Conservation (phyloP, 2,888 invertebrate species). For the Microplitis manilae region DNA sequence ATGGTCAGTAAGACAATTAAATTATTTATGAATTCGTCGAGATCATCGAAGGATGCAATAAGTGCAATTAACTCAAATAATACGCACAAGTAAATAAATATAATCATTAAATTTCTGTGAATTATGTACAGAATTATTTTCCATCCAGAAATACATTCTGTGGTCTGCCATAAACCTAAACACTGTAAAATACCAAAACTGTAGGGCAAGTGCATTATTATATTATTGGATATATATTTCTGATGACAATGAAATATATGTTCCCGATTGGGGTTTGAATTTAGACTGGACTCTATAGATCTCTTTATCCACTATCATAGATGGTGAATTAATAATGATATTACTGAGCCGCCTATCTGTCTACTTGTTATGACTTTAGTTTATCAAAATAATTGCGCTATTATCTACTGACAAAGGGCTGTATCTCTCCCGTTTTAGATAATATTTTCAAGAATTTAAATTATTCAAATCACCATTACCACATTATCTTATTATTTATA, state of each 20-base stretch:
- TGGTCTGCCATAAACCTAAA: constrained; percentile 24
- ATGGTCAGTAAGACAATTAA: constrained; percentile 19
- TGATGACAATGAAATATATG: background rate
- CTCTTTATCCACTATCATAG: background rate
- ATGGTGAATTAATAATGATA: background rate
- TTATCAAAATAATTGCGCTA: background rate
- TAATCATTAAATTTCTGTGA: constrained; percentile 16
- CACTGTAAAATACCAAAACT: constrained; percentile 25
- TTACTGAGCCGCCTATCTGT: background rate
- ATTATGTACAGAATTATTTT: constrained; percentile 22
- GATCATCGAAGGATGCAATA: background rate
- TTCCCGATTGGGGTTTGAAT: background rate
- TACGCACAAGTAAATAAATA: background rate
- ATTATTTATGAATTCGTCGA: constrained; percentile 22
- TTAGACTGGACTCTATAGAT: background rate
- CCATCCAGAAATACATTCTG: background rate
- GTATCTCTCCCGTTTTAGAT: too few relatives aligned
- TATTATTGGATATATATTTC: background rate
- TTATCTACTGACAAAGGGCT: background rate
- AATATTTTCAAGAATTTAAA: background rate
- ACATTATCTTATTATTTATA: background rate
- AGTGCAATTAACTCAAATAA: constrained; percentile 21
- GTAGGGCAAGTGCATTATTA: background rate
- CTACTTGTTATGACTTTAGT: background rate
- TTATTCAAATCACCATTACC: background rate